phyloP scores from a whole-genome alignment of 2,888 invertebrate genomes.

The Xiphydria camelus region DNA sequence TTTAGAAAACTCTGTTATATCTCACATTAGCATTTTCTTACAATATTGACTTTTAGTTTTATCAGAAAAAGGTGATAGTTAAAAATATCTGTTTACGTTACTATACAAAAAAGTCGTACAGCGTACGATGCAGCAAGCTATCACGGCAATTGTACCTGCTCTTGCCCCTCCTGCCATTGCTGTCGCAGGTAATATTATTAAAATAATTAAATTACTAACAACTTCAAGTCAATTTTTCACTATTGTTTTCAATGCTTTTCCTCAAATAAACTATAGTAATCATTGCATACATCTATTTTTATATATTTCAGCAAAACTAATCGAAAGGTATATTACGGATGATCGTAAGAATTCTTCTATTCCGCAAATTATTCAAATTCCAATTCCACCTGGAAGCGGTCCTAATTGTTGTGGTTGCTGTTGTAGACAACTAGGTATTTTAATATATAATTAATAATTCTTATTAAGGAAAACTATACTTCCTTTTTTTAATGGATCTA shows the following conservation, averaged over 20 bases:
- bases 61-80: too few relatives aligned
- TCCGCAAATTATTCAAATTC: constrained; percentile 17
- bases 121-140: neutral
- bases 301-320: constrained; percentile 19
- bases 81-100: too few relatives aligned
- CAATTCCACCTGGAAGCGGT: constrained; percentile 14
- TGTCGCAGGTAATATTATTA: constrained; percentile 24
- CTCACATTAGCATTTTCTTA: too few relatives aligned
- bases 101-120: too few relatives aligned
- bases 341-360: constrained; percentile 4
- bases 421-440: constrained; percentile 14
- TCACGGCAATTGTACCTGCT: constrained; percentile 18
- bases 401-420: constrained; percentile 16
- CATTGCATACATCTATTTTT: neutral
- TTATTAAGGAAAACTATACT: too few relatives aligned
- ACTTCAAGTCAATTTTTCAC: too few relatives aligned
- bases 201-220: too few relatives aligned
- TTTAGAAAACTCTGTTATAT: too few relatives aligned
- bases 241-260: too few relatives aligned
- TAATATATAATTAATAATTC: too few relatives aligned
- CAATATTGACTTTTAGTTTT: too few relatives aligned
- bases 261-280: neutral
- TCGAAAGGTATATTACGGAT: constrained; percentile 21
- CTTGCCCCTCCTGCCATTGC: constrained; percentile 21
- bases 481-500: too few relatives aligned